phyloP scores from a whole-genome alignment of 1,140 invertebrate species.

The Drosophila eugracilis region DNA sequence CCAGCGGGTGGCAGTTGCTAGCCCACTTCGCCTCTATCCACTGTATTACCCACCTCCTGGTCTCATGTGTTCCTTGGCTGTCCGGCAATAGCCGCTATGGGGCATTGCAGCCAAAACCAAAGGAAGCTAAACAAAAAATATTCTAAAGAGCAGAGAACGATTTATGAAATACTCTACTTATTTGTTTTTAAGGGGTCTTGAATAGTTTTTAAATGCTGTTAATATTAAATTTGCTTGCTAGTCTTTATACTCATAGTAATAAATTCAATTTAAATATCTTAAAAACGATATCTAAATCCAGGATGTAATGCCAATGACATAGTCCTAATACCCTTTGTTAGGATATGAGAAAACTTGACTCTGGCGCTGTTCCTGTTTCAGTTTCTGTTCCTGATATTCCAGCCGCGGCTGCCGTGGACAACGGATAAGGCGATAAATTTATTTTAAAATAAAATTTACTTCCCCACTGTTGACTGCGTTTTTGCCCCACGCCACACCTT shows the following conservation, averaged over 20 bases:
- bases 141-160: neutral
- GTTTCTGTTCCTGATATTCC: constrained; percentile 18
- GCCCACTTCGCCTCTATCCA: constrained; percentile 2
- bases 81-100: constrained; percentile 71
- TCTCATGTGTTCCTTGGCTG: constrained; percentile 70
- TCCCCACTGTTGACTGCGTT: constrained; percentile 59
- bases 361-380: constrained; percentile 19
- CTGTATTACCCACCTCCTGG: constrained; percentile 11
- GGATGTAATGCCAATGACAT: neutral
- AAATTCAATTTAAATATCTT: no score
- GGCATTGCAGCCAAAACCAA: constrained; percentile 34
- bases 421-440: constrained; percentile 84
- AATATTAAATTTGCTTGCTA: no score
- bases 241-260: no score
- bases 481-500: neutral
- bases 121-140: constrained; percentile 38
- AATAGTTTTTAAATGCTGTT: no score
- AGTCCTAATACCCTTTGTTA: constrained; percentile 7
- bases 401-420: constrained; percentile 72
- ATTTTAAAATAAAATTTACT: constrained; percentile 84
- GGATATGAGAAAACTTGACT: constrained; percentile 10
- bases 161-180: constrained; percentile 5
- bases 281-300: no score
- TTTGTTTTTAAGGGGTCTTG: no score
- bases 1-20: constrained; percentile 22